Percentiles rank a stretch among this genome's conserved stretches.
Conservation (phyloP, 2,888 invertebrate species). For the Heterodera filipjevi region DNA sequence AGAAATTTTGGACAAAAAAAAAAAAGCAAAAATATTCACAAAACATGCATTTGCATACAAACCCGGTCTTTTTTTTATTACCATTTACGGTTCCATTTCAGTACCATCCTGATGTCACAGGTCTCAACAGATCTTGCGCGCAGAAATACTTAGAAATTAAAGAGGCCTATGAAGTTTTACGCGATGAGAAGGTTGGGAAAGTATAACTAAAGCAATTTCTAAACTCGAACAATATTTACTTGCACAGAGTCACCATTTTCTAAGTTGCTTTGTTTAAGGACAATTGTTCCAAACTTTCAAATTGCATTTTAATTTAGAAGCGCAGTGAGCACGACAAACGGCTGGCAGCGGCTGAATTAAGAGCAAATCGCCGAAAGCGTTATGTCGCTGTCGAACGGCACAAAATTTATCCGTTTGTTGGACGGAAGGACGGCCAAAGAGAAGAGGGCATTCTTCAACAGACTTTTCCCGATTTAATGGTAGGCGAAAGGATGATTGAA, state of each 20-base stretch:
- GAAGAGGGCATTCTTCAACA: neutral
- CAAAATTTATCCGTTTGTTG: neutral
- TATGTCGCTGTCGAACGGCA: neutral
- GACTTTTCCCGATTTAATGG: neutral
- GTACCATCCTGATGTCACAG: constrained; percentile 10
- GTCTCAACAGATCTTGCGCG: neutral
- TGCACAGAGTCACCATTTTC: too few species aligned
- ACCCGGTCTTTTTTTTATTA: too few species aligned
- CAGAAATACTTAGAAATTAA: neutral
- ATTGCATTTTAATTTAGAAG: neutral
- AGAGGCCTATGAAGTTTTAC: neutral
- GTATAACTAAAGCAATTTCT: too few species aligned
- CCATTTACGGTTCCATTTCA: neutral
- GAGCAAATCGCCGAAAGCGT: neutral
- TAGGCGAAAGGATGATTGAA: too few species aligned
- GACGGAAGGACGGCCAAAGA: neutral
- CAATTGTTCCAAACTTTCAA: too few species aligned
- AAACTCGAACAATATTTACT: too few species aligned
- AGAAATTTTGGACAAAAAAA: too few species aligned
- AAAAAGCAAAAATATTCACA: too few species aligned
- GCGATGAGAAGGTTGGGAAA: neutral
- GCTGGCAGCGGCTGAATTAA: neutral
- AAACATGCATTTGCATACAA: too few species aligned
- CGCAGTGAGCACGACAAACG: neutral
- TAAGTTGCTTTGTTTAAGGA: too few species aligned